phyloP scores from a whole-genome alignment of 1,140 invertebrate genomes.

The Pemphigus obesinymphae region DNA sequence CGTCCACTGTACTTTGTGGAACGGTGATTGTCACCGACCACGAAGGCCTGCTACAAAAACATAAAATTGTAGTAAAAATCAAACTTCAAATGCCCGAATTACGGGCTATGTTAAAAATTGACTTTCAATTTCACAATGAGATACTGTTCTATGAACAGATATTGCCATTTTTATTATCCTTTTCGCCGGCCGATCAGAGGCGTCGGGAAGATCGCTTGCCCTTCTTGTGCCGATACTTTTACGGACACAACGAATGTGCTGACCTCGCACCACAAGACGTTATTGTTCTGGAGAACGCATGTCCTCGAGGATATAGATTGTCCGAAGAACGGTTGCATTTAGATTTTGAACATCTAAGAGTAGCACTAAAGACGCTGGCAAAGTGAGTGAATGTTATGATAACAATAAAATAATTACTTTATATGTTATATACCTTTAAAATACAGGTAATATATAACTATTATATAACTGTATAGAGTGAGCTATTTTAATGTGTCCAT shows the following conservation, averaged over 20 bases:
- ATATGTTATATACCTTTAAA: no score
- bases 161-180: not conserved
- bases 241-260: not conserved
- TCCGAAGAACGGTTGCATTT: not conserved
- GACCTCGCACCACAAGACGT: not conserved
- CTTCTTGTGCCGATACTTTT: not conserved
- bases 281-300: not conserved
- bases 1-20: not conserved
- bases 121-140: conserved; percentile 34
- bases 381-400: conserved; percentile 2
- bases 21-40: not conserved
- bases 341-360: not conserved
- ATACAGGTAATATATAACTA: no score
- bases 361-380: not conserved
- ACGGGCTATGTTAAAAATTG: not conserved
- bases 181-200: not conserved
- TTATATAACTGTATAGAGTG: no score
- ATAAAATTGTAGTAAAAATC: not conserved
- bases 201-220: not conserved
- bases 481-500: no score
- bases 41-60: not conserved
- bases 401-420: no score
- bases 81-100: not conserved
- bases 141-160: conserved; percentile 34
- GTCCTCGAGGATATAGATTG: not conserved